Base-by-base conservation (phyloP, 2,113 vertebrate species). In the Pipra filicauda region DNA sequence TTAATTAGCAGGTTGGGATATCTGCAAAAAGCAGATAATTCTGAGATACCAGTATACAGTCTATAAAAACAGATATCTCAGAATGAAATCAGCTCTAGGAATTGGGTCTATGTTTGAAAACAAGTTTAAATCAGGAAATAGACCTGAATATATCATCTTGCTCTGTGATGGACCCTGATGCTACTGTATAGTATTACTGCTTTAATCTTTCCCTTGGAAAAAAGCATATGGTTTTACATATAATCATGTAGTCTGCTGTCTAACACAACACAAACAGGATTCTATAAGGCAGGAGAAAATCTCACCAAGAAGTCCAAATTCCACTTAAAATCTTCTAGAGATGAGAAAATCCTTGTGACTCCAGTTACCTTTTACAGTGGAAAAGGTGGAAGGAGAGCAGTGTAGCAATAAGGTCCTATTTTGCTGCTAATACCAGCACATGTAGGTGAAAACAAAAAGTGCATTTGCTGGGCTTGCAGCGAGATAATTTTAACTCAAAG, bases 21-120 rank as follows among this genome's bases (percentile, higher is more conserved):
- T 94, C 96, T 97, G 93, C 16, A 58, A 93, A 95, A 70, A 92
- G 71, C 89, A 97, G 91, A 84, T 97, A 96, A 74, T 89, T 89
- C 84, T 91, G 43, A 96, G 95, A 97, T 96, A 93, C 22, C 41
- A 74, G 41, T 55, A 26, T 51, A 52, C 39, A 59, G 74, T 66
- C n/a, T 51, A 64, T 82, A 93, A 64, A 72, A 33, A 37, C 35
- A 82, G 80, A 8, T 55, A 39, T 69, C 73, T 85, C 49, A 83
- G 85, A 67, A 93, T 52, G 64, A 86, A 69, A 57, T 83, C 11
- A 30, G 14, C 54, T 91, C 11, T 93, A 46, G 71, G 88, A 95
- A 85, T 24, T 28, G 6, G 24, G 28, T 57, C 49, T 62, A 2
- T 22, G 27, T 92, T 80, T 91, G 77, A 74, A 94, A 94, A 91